Base-by-base conservation (phyloP, 2,797 vertebrate genomes). In the Mycteria americana region DNA sequence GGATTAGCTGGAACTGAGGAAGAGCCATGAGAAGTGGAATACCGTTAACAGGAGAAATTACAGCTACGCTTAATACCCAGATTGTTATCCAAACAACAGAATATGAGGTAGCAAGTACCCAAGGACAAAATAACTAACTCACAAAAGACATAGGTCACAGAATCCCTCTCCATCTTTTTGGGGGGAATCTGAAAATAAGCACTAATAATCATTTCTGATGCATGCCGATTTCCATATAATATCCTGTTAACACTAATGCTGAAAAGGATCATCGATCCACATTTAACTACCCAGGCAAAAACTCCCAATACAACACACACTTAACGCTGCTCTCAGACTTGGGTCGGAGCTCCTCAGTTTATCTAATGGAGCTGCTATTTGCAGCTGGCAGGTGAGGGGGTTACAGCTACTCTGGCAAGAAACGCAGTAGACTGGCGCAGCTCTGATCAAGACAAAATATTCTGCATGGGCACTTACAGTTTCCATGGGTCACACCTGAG, bases 1-100 rank as follows among this genome's bases (percentile, higher is more conserved):
- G 81, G 84, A 95, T 89, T 93, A 93, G 33, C 45, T 59, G 21
- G 72, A 96, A 91, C 63, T 63, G 77, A 91, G 73, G 46, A 65
- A 78, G 18, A 85, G 53, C 51, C 51, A 54, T 1, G 1, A 74
- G 60, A 96, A 88, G n/a, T 39, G 31, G 74, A 69, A 89, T 37
- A 89, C 31, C 6, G 3, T 75, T 95, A 94, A 85, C 48, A 85
- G 10, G 30, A 76, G 57, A 77, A 94, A 93, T 79, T 75, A 92
- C 41, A 85, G 69, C 31, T 85, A 69, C 0, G 0, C 31, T 77
- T 93, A 89, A 85, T 75, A 63, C n/a, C 35, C 39, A 84, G 54
- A 68, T 77, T 69, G 69, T 68, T 89, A 85, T 19, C n/a, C 67
- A 88, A 95, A 93, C 73, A 93, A 85, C 3, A 9, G 76, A 93